Conservation (phyloP, 2,888 invertebrate genomes). For the Ecliptopera silaceata region DNA sequence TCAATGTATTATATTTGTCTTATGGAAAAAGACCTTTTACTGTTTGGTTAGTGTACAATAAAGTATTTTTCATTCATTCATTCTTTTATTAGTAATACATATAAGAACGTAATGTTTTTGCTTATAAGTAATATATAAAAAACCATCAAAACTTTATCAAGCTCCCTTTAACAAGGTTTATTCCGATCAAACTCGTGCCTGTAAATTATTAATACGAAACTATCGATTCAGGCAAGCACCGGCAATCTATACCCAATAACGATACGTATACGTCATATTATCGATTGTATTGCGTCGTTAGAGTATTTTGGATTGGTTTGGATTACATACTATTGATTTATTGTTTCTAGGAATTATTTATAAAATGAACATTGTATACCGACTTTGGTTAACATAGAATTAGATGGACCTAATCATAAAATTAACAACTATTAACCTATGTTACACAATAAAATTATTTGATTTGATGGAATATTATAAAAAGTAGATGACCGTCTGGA, state of each 20-base stretch:
- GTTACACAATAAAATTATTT: too few relatives aligned
- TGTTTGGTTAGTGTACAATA: too few relatives aligned
- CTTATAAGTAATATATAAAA: too few relatives aligned
- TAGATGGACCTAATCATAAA: too few relatives aligned
- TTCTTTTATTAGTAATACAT: background rate
- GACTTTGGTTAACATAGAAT: too few relatives aligned
- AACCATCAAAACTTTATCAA: background rate
- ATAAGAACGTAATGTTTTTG: background rate
- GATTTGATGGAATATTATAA: too few relatives aligned
- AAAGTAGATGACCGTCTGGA: too few relatives aligned
- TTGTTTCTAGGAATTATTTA: background rate
- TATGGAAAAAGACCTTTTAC: too few relatives aligned
- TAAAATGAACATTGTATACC: too few relatives aligned
- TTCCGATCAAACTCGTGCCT: background rate
- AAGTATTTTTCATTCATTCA: too few relatives aligned
- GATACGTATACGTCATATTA: conserved; percentile 13
- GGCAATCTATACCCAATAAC: conserved; percentile 10
- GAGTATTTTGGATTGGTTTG: conserved; percentile 1
- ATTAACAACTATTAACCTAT: too few relatives aligned
- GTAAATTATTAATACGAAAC: conserved; percentile 9
- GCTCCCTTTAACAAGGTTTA: background rate
- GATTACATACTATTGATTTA: background rate
- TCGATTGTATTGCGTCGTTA: conserved; percentile 15
- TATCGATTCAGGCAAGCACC: conserved; percentile 13
- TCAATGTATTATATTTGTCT: too few relatives aligned